Evolutionary conservation across 2,113 vertebrate species (phyloP).

Genomic region (Neopipo cinnamomea): DNA sequence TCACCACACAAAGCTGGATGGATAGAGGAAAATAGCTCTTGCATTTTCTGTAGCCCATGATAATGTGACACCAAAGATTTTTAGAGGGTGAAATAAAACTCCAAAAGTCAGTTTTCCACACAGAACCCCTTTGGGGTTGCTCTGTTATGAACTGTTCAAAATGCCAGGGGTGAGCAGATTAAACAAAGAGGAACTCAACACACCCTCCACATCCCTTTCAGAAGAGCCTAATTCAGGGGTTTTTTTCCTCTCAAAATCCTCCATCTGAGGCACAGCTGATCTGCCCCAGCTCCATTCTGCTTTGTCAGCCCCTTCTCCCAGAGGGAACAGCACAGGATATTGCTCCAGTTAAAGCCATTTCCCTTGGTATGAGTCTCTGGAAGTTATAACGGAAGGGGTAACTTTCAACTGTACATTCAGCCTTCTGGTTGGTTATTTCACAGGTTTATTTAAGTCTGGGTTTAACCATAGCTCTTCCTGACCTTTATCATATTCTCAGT

Average conservation of each 20-base stretch:
- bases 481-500: fast-evolving
- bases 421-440: background rate
- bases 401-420: background rate
- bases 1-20: fast-evolving
- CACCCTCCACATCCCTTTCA: background rate
- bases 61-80: background rate
- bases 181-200: background rate
- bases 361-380: background rate
- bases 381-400: background rate
- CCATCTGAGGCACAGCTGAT: background rate
- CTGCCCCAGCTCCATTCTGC: background rate
- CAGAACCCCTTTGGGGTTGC: background rate
- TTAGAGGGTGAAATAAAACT: background rate
- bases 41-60: background rate
- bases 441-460: background rate
- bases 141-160: background rate
- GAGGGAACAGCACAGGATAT: background rate
- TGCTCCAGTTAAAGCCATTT: background rate
- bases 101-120: background rate
- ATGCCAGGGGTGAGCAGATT: background rate
- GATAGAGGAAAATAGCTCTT: background rate
- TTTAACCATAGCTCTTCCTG: background rate
- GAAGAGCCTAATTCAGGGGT: background rate
- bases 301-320: background rate
- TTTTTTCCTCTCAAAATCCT: background rate